Base-by-base conservation (phyloP, 2,113 vertebrate species). In the Dipodomys ordii region DNA sequence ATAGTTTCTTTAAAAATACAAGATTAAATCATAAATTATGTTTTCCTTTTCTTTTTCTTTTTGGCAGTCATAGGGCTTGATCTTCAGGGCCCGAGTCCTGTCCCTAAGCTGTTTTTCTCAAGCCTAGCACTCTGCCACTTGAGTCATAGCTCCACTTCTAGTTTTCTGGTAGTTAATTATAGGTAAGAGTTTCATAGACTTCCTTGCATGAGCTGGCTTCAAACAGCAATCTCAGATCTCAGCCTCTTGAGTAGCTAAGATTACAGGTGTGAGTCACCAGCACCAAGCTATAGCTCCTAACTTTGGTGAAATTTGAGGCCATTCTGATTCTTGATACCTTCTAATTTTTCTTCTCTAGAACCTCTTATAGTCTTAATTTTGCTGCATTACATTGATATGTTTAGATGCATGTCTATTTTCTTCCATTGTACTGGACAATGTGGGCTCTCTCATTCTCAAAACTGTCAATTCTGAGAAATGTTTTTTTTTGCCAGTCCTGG, bases 41-140 rank as follows among this genome's bases (percentile, higher is more conserved):
- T 44, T 77, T 94, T 91, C 91, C 18, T 93, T 87, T 88, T 88
- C 22, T 73, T 39, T 82, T 27, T 95, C 12, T 22, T 94, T 92
- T 62, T 49, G 10, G 49, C 49, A 49, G 49, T 49, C 49, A 49
- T 49, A 49, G 1, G 8, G 49, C 49, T 49, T 49, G 49, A 49
- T 49, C 49, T 39, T 49, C 49, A 49, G 9, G 10, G 49, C 49
- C 49, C 4, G 49, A 9, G 49, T 12, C 49, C 49, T 49, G 49
- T 49, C 49, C 9, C 49, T 49, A 49, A 49, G 49, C 49, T 49
- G 49, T 9, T 49, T 49, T 12, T 11, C 49, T 49, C 49, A 49
- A 49, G 49, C 49, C 49, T 49, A 49, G 49, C 12, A 12, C 49
- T 49, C 49, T 49, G 12, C 49, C 49, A 49, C 49, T 49, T 49